Conservation (phyloP, 2,113 vertebrate species). For the Ellobius talpinus region DNA sequence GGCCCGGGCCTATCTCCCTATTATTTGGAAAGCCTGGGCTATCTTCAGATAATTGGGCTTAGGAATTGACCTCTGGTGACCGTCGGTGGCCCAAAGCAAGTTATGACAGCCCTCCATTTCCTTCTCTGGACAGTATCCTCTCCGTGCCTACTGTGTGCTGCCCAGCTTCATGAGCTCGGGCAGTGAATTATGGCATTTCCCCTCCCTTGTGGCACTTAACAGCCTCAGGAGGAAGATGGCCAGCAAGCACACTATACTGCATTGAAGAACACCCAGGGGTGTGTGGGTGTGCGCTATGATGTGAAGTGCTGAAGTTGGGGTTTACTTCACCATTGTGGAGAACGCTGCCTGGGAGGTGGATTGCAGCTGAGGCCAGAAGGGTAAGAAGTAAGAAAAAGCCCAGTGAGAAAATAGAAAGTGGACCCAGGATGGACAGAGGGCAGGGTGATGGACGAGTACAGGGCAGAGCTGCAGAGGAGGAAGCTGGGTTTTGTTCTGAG, state of each 20-base stretch:
- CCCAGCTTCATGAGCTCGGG: neutral
- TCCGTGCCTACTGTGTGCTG: neutral
- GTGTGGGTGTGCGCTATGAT: neutral
- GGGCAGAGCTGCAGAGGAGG: neutral
- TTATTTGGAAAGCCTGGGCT: neutral
- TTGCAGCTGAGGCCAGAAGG: slow-evolving; percentile 19
- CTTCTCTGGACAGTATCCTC: neutral
- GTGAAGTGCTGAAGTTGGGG: neutral
- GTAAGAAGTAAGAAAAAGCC: neutral
- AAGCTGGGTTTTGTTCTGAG: slow-evolving; percentile 53
- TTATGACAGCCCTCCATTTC: neutral
- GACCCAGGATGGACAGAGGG: neutral
- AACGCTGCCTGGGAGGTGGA: neutral
- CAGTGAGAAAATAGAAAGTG: neutral
- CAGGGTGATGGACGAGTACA: neutral
- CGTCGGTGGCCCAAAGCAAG: neutral
- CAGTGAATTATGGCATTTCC: neutral
- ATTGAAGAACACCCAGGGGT: neutral
- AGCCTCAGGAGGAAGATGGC: neutral
- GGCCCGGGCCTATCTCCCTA: neutral
- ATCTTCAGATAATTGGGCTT: neutral
- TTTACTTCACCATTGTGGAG: neutral
- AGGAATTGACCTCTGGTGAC: slow-evolving; percentile 16
- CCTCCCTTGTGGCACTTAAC: neutral
- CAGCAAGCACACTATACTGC: neutral